Evolutionary conservation across 2,113 vertebrate species (phyloP), one percentile per base, ranked within the genome.

Genomic region (Callipepla squamata): DNA sequence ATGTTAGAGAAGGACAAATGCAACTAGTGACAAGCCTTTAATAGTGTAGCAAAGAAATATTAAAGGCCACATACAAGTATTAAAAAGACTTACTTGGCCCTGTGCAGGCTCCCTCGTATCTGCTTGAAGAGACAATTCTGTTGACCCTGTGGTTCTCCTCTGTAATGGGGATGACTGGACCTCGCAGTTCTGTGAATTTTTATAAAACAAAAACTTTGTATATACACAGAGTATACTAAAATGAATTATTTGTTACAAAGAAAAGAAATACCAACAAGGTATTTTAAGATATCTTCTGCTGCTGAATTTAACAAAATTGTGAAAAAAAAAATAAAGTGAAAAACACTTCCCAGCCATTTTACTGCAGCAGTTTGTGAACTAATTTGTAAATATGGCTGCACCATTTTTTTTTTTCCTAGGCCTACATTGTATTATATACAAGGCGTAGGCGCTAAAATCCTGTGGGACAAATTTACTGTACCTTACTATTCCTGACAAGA

Each of bases 1-100:
- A 99, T 9, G 99, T 99, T 93, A 98, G 98, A 97, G 99, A 99
- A 99, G 99, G 99, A 98, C 99, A 99, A 95, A 99, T 99, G 99
- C 99, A 99, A 97, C 98, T 99, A 97, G 99, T 99, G 91, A 99
- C 99, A 55, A 99, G 99, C 97, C 99, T 99, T 98, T 99, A 99
- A 99, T 96, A 97, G 95, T 92, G 94, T 98, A 97, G 98, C 98
- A 96, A 94, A 98, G 97, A 97, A 96, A 96, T 96, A 80, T 96
- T 97, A 75, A 84, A 96, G 97, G 96, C 96, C 98, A 95, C 79
- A 23, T 72, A 91, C 94, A 96, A 97, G 97, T 97, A 95, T 98
- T 97, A 95, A 75, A 91, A 89, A 90, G 97, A 97, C 97, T 95
- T 93, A 74, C 61, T 34, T 80, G 93, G 96, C 97, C 96, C 95